A percentile compares a stretch with the other conserved stretches of the same genome.
Evolutionary conservation across 2,888 invertebrate genomes (phyloP).

Genomic region (Autographa gamma): DNA sequence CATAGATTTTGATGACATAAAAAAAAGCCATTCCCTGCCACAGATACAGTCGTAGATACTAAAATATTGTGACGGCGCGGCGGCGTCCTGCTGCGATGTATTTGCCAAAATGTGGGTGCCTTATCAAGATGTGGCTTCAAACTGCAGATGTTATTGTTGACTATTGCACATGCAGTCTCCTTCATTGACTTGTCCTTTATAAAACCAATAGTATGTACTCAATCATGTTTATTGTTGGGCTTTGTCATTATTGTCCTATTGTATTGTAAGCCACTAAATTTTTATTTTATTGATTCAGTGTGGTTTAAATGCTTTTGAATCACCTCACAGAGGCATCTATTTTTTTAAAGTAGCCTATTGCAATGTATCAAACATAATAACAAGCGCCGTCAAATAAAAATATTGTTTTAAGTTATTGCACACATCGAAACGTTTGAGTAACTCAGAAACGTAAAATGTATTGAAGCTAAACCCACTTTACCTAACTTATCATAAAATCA

Average conservation of each 20-base stretch:
- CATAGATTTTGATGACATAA: slow-evolving; percentile 56
- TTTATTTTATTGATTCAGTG: slow-evolving; percentile 40
- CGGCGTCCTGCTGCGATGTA: slow-evolving; percentile 85
- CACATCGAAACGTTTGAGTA: not conserved
- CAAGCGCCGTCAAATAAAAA: no score
- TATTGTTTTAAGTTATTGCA: not conserved
- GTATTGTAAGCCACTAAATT: slow-evolving; percentile 55
- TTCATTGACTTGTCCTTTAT: slow-evolving; percentile 52
- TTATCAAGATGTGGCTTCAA: slow-evolving; percentile 82
- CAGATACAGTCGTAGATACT: slow-evolving; percentile 82
- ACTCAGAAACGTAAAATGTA: slow-evolving; percentile 13
- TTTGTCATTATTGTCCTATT: slow-evolving; percentile 61
- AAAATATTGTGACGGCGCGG: slow-evolving; percentile 89
- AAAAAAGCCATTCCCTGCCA: slow-evolving; percentile 72
- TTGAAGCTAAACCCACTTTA: slow-evolving; percentile 35
- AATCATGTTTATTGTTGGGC: slow-evolving; percentile 71
- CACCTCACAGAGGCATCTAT: not conserved
- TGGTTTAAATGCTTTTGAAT: slow-evolving; percentile 2
- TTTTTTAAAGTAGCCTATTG: not conserved
- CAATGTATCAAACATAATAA: not conserved
- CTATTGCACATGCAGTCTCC: slow-evolving; percentile 73
- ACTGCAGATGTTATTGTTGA: slow-evolving; percentile 78
- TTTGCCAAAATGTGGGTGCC: slow-evolving; percentile 88
- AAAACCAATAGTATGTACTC: slow-evolving; percentile 64
- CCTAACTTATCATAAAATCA: slow-evolving; percentile 47